phyloP scores from a whole-genome alignment of 2,113 vertebrate genomes.

The Larimichthys polyactis region DNA sequence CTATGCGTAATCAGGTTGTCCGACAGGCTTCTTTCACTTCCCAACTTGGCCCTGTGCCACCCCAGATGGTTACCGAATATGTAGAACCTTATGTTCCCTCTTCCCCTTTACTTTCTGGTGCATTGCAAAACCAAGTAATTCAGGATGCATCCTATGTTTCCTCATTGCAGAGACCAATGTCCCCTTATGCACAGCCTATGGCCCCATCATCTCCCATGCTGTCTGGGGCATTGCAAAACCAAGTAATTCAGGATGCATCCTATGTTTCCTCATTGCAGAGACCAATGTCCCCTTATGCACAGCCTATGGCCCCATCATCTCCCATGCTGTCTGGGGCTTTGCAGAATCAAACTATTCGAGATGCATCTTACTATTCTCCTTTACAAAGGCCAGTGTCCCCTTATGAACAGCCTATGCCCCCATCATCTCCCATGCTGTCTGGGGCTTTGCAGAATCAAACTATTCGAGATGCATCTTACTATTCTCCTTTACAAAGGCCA shows the following conservation, averaged over 20 bases:
- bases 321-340: neutral
- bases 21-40: conserved; percentile 54
- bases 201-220: conserved; percentile 64
- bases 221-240: conserved; percentile 72
- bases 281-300: conserved; percentile 69
- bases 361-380: no score
- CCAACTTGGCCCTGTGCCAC: conserved; percentile 44
- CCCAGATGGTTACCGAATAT: conserved; percentile 55
- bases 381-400: no score
- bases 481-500: conserved; percentile 69
- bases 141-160: conserved; percentile 71
- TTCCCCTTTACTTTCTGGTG: conserved; percentile 68
- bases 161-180: conserved; percentile 67
- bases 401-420: no score
- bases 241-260: conserved; percentile 65
- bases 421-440: conserved; percentile 39
- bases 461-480: conserved; percentile 70
- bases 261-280: no score
- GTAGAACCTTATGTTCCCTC: conserved; percentile 48
- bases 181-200: conserved; percentile 65
- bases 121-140: conserved; percentile 69
- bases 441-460: conserved; percentile 72
- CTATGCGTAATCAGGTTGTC: conserved; percentile 57
- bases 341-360: no score
- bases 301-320: conserved; percentile 62